A percentile compares a stretch with the other conserved stretches of the same genome.
Conservation (phyloP, 92 coral and sea anemone genomes). For the Phenganax subtilis region DNA sequence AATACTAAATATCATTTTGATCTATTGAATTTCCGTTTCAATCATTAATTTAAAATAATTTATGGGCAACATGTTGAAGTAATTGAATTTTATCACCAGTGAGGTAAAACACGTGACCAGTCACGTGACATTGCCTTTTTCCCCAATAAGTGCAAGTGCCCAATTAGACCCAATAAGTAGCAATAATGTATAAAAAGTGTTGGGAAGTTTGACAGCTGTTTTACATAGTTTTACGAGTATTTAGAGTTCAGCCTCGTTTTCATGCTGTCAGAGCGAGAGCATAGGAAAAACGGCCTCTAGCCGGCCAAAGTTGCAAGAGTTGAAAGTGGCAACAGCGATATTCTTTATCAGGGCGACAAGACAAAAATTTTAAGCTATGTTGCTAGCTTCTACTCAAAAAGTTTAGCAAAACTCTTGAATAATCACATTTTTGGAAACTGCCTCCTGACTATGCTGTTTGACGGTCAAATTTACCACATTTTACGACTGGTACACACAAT, state of each 20-base stretch:
- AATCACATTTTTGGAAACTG: background rate
- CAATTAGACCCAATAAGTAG: background rate
- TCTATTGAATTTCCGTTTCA: background rate
- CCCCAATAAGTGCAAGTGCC: background rate
- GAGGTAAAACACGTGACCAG: background rate
- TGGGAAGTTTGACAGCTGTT: background rate
- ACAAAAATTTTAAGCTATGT: slow-evolving; percentile 49
- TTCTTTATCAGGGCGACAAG: slow-evolving; percentile 49
- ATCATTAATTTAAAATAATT: background rate
- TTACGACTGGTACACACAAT: too few relatives aligned
- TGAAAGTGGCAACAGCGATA: slow-evolving; percentile 44
- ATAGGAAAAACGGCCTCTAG: slow-evolving; percentile 6
- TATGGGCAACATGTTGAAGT: background rate
- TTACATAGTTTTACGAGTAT: background rate
- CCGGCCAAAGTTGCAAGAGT: slow-evolving; percentile 21
- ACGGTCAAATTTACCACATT: too few relatives aligned
- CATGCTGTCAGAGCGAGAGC: slow-evolving; percentile 43
- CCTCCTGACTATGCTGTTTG: slow-evolving; percentile 4
- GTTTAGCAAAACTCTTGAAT: background rate
- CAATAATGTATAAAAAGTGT: background rate
- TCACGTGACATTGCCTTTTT: background rate
- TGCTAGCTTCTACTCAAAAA: slow-evolving; percentile 19
- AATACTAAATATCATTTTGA: background rate
- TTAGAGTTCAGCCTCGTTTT: slow-evolving; percentile 47
- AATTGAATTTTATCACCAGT: background rate